Percentiles rank a stretch among this genome's conserved stretches.
phyloP scores from a whole-genome alignment of 2,113 vertebrate genomes.

The Haliaeetus leucogaster region DNA sequence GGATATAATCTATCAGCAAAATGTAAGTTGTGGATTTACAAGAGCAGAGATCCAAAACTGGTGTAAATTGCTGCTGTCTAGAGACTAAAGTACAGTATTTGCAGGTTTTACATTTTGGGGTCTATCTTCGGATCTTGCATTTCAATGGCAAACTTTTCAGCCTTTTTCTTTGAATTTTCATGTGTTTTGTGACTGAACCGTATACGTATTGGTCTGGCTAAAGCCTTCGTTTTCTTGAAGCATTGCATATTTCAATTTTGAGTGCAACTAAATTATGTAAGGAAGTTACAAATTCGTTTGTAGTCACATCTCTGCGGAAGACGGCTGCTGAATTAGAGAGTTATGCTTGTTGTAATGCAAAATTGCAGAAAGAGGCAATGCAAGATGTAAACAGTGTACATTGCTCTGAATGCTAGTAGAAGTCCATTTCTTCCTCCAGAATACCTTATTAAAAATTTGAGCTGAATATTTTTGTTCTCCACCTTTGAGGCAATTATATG shows the following conservation, averaged over 20 bases:
- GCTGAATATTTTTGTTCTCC: background rate
- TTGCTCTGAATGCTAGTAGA: background rate
- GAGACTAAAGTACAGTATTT: background rate
- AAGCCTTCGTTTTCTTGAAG: background rate
- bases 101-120: background rate
- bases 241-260: background rate
- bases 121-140: background rate
- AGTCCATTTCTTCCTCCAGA: background rate
- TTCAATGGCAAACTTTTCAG: background rate
- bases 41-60: background rate
- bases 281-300: background rate
- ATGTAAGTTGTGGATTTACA: conserved; percentile 77
- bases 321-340: background rate
- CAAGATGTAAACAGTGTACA: background rate
- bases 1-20: conserved; percentile 92
- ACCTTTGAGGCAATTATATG: background rate
- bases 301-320: background rate
- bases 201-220: background rate
- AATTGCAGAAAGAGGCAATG: background rate
- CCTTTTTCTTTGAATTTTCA: background rate
- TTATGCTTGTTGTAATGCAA: background rate
- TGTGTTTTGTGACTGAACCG: background rate
- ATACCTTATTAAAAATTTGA: background rate
- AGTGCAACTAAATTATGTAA: background rate
- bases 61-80: background rate